Percentiles rank a stretch among this genome's conserved stretches.
Conservation (phyloP, 2,113 vertebrate genomes). For the Prunella fulvescens region DNA sequence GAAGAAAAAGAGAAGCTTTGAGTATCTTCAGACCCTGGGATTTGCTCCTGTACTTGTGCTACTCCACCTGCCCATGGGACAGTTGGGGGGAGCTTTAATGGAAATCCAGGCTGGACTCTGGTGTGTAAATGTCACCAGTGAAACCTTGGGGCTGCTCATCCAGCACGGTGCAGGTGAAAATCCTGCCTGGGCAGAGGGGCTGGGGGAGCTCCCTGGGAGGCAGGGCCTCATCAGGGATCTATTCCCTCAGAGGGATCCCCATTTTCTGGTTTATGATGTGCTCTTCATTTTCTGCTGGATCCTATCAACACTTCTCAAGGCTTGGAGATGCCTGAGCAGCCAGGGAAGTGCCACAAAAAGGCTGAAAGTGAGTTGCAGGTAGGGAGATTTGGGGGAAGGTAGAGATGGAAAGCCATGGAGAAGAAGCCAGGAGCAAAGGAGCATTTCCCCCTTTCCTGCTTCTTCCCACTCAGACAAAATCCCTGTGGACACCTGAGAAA, state of each 20-base stretch:
- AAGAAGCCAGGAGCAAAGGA: neutral
- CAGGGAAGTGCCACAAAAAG: rapidly evolving
- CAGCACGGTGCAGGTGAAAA: neutral
- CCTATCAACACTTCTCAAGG: rapidly evolving
- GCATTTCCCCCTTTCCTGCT: neutral
- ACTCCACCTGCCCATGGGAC: neutral
- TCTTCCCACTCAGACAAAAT: neutral
- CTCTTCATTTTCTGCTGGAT: neutral
- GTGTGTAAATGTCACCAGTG: neutral
- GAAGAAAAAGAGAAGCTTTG: neutral
- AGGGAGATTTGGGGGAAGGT: neutral
- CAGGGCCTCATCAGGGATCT: rapidly evolving
- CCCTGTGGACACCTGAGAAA: neutral
- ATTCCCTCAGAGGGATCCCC: neutral
- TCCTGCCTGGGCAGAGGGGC: neutral
- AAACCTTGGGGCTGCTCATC: neutral
- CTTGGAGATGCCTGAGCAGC: neutral
- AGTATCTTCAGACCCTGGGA: neutral
- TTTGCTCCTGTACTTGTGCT: neutral
- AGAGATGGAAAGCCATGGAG: neutral
- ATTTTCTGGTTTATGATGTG: neutral
- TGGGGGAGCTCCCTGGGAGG: neutral
- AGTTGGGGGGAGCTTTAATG: neutral
- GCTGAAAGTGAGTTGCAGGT: neutral
- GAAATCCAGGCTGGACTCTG: neutral